A percentile compares a stretch with the other conserved stretches of the same genome.
Evolutionary conservation across 2,888 invertebrate species (phyloP).

Genomic region (Drosophila pseudotakahashii): DNA sequence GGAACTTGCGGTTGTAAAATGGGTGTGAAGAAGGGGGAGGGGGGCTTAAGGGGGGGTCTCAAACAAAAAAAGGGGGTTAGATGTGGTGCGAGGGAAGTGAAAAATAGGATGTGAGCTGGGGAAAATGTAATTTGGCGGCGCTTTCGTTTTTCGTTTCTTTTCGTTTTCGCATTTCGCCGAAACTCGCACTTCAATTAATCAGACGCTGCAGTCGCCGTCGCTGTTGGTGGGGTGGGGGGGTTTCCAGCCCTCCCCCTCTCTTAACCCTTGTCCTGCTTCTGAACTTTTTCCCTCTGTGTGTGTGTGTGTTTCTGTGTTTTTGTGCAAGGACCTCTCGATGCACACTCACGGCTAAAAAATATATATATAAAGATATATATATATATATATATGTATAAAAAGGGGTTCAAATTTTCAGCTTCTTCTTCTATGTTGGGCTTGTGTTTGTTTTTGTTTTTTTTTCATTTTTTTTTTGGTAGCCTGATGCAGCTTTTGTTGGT

Average conservation of each 20-base stretch:
- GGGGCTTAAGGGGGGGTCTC: neutral
- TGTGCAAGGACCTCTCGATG: constrained; percentile 48
- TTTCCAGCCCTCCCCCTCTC: neutral
- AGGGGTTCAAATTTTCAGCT: constrained; percentile 40
- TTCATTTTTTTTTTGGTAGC: constrained; percentile 30
- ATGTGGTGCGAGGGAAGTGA: constrained; percentile 3
- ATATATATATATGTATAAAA: constrained; percentile 25
- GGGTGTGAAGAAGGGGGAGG: neutral
- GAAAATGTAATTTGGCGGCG: constrained; percentile 74
- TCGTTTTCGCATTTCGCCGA: constrained; percentile 53
- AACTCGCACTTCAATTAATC: constrained; percentile 80
- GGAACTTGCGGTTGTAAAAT: constrained; percentile 27
- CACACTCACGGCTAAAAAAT: constrained; percentile 10
- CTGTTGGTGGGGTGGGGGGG: neutral
- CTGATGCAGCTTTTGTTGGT: constrained; percentile 38
- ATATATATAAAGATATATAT: constrained; percentile 27
- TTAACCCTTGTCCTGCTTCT: constrained; percentile 39
- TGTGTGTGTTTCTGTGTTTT: constrained; percentile 32
- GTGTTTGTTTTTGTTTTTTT: constrained; percentile 26
- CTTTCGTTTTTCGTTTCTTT: constrained; percentile 50
- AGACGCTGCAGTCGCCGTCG: constrained; percentile 58
- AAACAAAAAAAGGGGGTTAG: neutral
- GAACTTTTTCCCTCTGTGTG: constrained; percentile 36
- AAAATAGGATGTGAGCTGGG: constrained; percentile 21
- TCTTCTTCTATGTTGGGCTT: constrained; percentile 38